Evolutionary conservation across 2,888 invertebrate species (phyloP).

Genomic region (Athetis lepigone): DNA sequence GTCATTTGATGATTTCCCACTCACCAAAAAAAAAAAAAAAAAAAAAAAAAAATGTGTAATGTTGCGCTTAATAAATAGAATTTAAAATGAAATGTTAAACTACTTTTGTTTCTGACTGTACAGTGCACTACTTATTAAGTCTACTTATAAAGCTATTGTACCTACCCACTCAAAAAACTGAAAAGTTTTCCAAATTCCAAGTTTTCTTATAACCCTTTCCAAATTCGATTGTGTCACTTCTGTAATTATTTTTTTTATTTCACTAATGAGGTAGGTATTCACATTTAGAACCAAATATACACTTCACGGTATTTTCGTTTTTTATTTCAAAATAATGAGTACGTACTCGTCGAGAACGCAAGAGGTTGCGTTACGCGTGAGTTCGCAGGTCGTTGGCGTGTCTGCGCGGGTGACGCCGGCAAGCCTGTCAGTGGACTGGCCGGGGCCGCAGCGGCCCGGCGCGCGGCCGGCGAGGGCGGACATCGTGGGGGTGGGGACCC

Average conservation of each 20-base stretch:
- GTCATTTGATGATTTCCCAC: too few species aligned
- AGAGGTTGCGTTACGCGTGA: conserved; percentile 68
- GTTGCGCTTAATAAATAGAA: too few species aligned
- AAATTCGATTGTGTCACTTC: conserved; percentile 45
- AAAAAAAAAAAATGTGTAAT: too few species aligned
- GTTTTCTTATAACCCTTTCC: conserved; percentile 23
- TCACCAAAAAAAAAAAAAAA: too few species aligned
- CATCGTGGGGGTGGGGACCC: conserved; percentile 60
- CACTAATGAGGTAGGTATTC: conserved; percentile 25
- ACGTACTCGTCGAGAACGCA: conserved; percentile 65
- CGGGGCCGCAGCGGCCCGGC: conserved; percentile 22
- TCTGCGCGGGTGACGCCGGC: conserved; percentile 27
- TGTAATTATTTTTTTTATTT: conserved; percentile 25
- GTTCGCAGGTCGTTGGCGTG: conserved; percentile 55
- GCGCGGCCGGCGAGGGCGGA: conserved; percentile 30
- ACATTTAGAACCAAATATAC: conserved; percentile 36
- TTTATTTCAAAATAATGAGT: conserved; percentile 52
- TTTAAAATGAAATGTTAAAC: too few species aligned
- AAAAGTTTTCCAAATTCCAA: conserved; percentile 22
- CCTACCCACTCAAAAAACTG: conserved; percentile 27
- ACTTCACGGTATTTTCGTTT: conserved; percentile 41
- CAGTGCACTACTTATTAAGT: not conserved
- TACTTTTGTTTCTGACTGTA: too few species aligned
- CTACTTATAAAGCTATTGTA: conserved; percentile 1
- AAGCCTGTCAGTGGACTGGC: conserved; percentile 49